Percentiles rank a stretch among this genome's conserved stretches.
phyloP scores from a whole-genome alignment of 1,140 invertebrate species.

The Delia radicum region DNA sequence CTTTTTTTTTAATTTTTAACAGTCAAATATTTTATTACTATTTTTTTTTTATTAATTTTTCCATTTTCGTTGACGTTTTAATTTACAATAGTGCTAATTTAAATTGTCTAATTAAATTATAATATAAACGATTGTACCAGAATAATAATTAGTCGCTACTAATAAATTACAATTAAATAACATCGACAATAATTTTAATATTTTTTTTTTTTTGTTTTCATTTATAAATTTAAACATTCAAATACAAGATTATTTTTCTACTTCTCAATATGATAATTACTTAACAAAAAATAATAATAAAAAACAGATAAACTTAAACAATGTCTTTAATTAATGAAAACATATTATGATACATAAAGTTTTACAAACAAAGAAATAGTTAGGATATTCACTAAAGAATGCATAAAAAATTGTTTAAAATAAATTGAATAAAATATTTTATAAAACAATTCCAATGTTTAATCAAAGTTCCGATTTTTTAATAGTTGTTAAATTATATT shows the following conservation, averaged over 20 bases:
- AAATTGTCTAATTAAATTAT: slow-evolving; percentile 13
- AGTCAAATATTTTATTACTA: slow-evolving; percentile 20
- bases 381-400: neutral
- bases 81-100: slow-evolving; percentile 21
- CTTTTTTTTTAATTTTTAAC: neutral
- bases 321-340: neutral
- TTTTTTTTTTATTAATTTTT: slow-evolving; percentile 3
- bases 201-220: neutral
- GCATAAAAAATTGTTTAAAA: no score
- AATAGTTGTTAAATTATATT: no score
- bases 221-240: neutral
- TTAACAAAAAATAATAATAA: neutral
- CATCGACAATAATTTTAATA: slow-evolving; percentile 5
- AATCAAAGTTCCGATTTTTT: no score
- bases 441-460: no score
- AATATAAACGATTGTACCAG: slow-evolving; percentile 21
- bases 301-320: neutral
- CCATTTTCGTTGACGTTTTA: slow-evolving; percentile 10
- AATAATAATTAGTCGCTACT: slow-evolving; percentile 16
- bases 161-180: slow-evolving; percentile 22
- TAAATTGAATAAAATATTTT: no score
- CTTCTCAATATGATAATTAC: neutral
- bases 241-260: neutral
- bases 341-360: neutral
- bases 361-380: neutral